Evolutionary conservation across 53 echinoderm and acorn worm genomes (phyloP), one percentile per base, ranked within the genome.

Genomic region (Zoroaster sp.): DNA sequence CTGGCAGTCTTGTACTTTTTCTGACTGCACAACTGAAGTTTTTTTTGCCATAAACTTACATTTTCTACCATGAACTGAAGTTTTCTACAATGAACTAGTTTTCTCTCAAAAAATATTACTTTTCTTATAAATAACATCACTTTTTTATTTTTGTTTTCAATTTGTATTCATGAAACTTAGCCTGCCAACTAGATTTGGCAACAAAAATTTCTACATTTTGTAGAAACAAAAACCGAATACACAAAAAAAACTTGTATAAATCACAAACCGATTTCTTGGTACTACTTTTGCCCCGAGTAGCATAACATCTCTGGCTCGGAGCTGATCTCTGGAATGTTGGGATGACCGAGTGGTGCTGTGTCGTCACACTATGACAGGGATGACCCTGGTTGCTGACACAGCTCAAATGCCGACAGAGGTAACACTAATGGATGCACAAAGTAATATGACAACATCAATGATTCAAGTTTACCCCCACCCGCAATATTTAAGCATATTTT

Each of bases 401-500:
- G 79, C 79, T 79, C 51, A 89, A 25, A 68, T 89, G 80, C 1
- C 72, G 59, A 35, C 89, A 89, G 14, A 89, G 89, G 39, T 89
- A 89, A 53, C 89, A 89, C 89, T 89, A 44, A 11, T 17, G 13
- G 7, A 72, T 30, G 32, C 7, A 37, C 0, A 72, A 2, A 21
- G 0, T 1, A 72, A 36, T n/a, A 72, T 3, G 32, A 35, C n/a
- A n/a, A n/a, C n/a, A n/a, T n/a, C n/a, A n/a, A n/a, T n/a, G n/a
- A n/a, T n/a, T n/a, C n/a, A n/a, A n/a, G n/a, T n/a, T n/a, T n/a
- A n/a, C n/a, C n/a, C n/a, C n/a, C n/a, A n/a, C n/a, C n/a, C n/a
- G n/a, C n/a, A n/a, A n/a, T n/a, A n/a, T n/a, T n/a, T n/a, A n/a
- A n/a, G n/a, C n/a, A n/a, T n/a, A n/a, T n/a, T n/a, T n/a, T n/a